Base-by-base conservation (phyloP, 2,888 invertebrate species). In the Balanococcus diminutus region DNA sequence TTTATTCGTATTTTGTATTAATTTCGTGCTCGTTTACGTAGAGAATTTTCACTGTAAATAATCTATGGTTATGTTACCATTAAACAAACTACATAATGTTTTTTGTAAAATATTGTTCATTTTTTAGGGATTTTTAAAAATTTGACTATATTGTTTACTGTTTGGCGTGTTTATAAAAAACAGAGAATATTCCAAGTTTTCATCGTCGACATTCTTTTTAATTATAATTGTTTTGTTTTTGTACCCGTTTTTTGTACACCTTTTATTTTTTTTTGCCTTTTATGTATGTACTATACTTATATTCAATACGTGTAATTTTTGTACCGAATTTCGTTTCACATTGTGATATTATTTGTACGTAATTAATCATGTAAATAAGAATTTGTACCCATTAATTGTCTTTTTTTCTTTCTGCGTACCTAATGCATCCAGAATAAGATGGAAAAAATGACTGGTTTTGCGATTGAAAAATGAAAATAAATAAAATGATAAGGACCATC, bases 271-370 rank as follows among this genome's bases (percentile, higher is more conserved):
- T 51, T 31, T 39, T 81, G 28, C 32, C 31, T 51, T 22, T 82
- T 28, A 51, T n/a, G n/a, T n/a, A n/a, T n/a, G n/a, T 51, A 56
- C 19, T 82, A 32, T 82, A n/a, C n/a, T 25, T 56, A 9, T 36
- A 79, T 32, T 28, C 28, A 11, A n/a, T 32, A 79, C 36, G 36
- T 79, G n/a, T 36, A 79, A 79, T 79, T 79, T 79, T 79, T 79
- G 22, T 79, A 79, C 75, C 75, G 36, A 36, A 19, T 51, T 82
- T 82, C 31, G 82, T 51, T 32, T 51, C 82, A 56, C 46, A 82
- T 42, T 82, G 82, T 82, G 82, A 82, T 82, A 82, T 82, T 82
- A 82, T 82, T 82, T 82, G 56, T 82, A 82, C 82, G 82, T 82
- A 82, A 51, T 82, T 46, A 51, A 82, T 82, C 56, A 31, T 82